Evolutionary conservation across 2,113 vertebrate genomes (phyloP), one percentile per base, ranked within the genome.

Genomic region (Egretta garzetta): DNA sequence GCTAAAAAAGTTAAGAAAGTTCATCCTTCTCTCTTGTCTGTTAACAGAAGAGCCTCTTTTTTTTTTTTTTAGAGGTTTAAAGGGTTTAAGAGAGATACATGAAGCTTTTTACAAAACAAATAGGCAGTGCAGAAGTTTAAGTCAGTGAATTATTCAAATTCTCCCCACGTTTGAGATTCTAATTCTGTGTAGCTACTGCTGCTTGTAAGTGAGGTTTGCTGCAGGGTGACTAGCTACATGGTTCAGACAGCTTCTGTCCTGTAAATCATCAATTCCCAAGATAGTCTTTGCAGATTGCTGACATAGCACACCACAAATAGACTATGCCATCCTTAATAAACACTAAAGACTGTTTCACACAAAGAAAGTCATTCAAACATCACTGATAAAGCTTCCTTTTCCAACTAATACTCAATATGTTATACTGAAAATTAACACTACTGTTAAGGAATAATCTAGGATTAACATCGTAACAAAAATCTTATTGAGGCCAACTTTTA

Each of bases 261-360:
- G 73, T 80, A 94, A 80, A 88, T 71, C 85, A 88, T 75, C 90
- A 79, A 58, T 30, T 94, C 63, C 81, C 62, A 95, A 88, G 87
- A 91, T 4, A 86, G 88, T 74, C 92, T 64, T 37, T 59, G 74
- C 96, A 96, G 92, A 94, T 60, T 79, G 93, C 90, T 96, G 90
- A 96, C 91, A 86, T 2, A 92, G 94, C 94, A 91, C 70, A 73
- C 83, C 82, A 93, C 94, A 94, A 94, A 96, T 62, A 96, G 91
- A 70, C 88, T 21, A 30, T n/a, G 50, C 59, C 66, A 91, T 75
- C 64, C 91, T 74, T 90, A 76, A 59, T 28, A 76, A 90, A 86
- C 79, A 86, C 64, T 50, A 50, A 37, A 66, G 80, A 59, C 62
- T 67, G 58, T 53, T 92, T 74, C 75, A 77, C 74, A 68, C 41